These are phyloP conservation scores for Phainopepla nitens DNA, from an alignment of 2,113 vertebrate species.

Conservation along the genomic window DNA sequence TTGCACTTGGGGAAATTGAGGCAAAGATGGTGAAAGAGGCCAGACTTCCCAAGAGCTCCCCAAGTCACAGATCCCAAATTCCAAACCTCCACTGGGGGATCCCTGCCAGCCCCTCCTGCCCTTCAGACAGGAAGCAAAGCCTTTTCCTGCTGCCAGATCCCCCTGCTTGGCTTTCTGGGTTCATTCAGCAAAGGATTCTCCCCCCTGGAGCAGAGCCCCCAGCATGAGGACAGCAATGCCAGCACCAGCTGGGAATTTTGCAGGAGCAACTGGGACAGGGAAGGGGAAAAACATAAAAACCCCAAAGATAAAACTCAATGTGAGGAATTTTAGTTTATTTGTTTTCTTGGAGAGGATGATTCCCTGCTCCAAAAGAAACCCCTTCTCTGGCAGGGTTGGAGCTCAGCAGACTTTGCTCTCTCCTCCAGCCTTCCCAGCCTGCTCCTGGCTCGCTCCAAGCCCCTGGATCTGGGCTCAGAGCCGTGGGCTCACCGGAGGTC, in stretches of 20 bases:
- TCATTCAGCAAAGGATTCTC: not conserved
- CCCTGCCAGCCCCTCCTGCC: not conserved
- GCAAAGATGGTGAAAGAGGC: not conserved
- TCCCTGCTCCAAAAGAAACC: not conserved
- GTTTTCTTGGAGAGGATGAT: not conserved
- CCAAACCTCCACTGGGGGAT: not conserved
- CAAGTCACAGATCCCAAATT: not conserved
- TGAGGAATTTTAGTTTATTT: not conserved
- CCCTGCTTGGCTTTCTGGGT: not conserved
- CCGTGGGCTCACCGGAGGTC: not conserved
- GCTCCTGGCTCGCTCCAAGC: not conserved
- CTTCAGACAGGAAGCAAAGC: not conserved
- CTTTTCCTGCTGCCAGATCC: not conserved
- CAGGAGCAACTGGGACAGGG: not conserved
- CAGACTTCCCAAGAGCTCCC: not conserved
- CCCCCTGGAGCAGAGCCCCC: not conserved
- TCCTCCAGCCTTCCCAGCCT: not conserved
- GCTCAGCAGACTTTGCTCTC: not conserved
- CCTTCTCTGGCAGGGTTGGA: not conserved
- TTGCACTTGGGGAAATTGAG: not conserved
- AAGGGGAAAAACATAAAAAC: not conserved
- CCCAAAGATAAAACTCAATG: accelerated
- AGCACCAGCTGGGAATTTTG: not conserved
- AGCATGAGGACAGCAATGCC: accelerated
- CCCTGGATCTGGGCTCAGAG: not conserved